A percentile compares a stretch with the other conserved stretches of the same genome.
phyloP scores from a whole-genome alignment of 1,140 invertebrate species.

The Aphelenchoides avenae region DNA sequence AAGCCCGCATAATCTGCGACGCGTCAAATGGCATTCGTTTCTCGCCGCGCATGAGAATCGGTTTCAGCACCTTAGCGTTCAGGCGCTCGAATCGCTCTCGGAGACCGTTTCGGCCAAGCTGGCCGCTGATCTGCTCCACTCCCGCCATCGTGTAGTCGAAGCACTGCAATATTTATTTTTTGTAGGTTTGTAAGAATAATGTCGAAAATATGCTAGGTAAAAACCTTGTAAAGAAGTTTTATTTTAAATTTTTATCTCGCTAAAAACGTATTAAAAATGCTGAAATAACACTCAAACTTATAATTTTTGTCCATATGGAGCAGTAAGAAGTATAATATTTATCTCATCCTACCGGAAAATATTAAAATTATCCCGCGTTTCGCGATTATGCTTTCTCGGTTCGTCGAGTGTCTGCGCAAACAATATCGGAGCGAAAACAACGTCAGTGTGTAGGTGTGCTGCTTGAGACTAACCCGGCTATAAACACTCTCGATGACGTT shows the following conservation, averaged over 20 bases:
- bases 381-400: no score
- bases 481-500: no score
- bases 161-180: constrained; percentile 15
- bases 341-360: no score
- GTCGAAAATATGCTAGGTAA: not conserved
- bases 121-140: constrained; percentile 23
- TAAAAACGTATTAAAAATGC: no score
- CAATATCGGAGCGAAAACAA: no score
- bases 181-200: not conserved
- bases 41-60: constrained; percentile 7
- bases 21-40: constrained; percentile 2
- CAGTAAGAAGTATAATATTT: no score
- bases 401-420: no score
- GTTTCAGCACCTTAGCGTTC: constrained; percentile 15
- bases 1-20: constrained; percentile 15
- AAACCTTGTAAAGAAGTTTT: constrained; percentile 8
- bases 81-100: constrained; percentile 19
- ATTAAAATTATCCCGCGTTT: no score
- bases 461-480: no score
- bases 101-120: constrained; percentile 7
- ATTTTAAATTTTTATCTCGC: constrained; percentile 25
- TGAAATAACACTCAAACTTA: no score
- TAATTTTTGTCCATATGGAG: no score
- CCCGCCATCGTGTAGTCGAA: constrained; percentile 28
- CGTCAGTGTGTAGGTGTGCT: no score